Base-by-base conservation (phyloP, 2,797 vertebrate genomes). In the Notamacropus eugenii region DNA sequence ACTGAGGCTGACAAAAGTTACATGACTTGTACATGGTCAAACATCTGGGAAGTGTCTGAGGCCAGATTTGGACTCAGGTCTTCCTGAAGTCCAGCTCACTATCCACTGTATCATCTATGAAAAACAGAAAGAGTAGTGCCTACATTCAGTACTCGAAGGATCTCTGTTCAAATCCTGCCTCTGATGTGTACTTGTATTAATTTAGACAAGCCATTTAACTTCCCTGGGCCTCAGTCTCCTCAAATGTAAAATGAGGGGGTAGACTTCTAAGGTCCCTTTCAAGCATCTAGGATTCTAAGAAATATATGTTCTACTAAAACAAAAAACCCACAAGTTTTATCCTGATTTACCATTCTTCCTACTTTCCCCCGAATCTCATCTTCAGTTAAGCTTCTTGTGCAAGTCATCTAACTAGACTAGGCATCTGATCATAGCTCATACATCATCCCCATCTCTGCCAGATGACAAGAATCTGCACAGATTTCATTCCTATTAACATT, bases 351-450 rank as follows among this genome's bases (percentile, higher is more conserved):
- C n/a, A 50, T 54, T 74, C 28, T 40, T 94, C 90, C 90, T 50
- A 40, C 40, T 16, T 95, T 93, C 92, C 94, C 94, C n/a, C 56
- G 93, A 95, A 95, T 67, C 55, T 4, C 90, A 24, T n/a, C 0
- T 94, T 92, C 93, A 90, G 90, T 94, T 93, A 93, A 90, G 58
- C 55, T 82, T 52, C 55, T n/a, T 54, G 24, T 82, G 54, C 24
- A 57, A 14, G 67, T 95, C 94, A 16, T 90, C 34, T 93, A n/a
- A 22, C 90, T 93, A 95, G 94, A 94, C 90, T 54, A 52, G 9
- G 82, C 19, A 96, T 46, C 55, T 55, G 74, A 82, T 46, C 91
- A 55, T 24, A 92, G 92, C n/a, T n/a, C 91, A 16, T 67, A 0
- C 62, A 56, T 90, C 93, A 95, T 87, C 90, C n/a, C 1, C 58